Evolutionary conservation across 2,888 invertebrate species (phyloP), one percentile per base, ranked within the genome.

Genomic region (Caenorhabditis drosophilae): DNA sequence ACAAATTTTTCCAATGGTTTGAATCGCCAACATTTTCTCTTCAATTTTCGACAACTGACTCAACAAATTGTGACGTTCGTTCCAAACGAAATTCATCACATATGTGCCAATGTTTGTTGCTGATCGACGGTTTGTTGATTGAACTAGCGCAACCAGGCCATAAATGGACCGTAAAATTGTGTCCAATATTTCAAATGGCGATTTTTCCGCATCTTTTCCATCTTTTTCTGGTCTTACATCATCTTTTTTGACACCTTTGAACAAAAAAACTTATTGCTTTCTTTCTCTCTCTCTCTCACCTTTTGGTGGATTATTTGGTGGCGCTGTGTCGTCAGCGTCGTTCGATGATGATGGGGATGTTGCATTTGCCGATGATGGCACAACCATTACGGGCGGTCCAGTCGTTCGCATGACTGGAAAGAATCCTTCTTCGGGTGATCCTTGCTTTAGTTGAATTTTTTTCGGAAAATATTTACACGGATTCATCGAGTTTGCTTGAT

Each of bases 1-100:
- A 64, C 72, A 56, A 18, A 63, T 45, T 50, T 62, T 62, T 23
- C 67, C 66, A 20, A 59, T 59, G 2, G 36, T 45, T 25, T 66
- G 47, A 2, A 60, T 15, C 26, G 56, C 45, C 12, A 40, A 38
- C 6, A 66, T 48, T 35, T 48, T 44, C 26, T 66, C 66, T 2
- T 48, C 23, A n/a, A 41, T 23, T 2, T 48, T 16, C 4, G 55
- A 38, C 22, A 66, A 45, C 1, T 48, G 51, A 1, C 38, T 26
- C 27, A 66, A 27, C 23, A 54, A 41, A 22, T 50, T 38, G 0
- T 45, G 26, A 16, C 55, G 49, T 42, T 59, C 66, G 2, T 47
- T 35, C n/a, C 63, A 12, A 15, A 58, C 15, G 4, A 46, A 42
- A 12, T 35, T 23, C 3, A 55, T 27, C 2, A 56, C 34, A 23